Percentiles rank a stretch among this genome's conserved stretches.
These are phyloP conservation scores for Rhinichthys klamathensis DNA, from an alignment of 2,113 vertebrate genomes.

Conservation along the genomic window DNA sequence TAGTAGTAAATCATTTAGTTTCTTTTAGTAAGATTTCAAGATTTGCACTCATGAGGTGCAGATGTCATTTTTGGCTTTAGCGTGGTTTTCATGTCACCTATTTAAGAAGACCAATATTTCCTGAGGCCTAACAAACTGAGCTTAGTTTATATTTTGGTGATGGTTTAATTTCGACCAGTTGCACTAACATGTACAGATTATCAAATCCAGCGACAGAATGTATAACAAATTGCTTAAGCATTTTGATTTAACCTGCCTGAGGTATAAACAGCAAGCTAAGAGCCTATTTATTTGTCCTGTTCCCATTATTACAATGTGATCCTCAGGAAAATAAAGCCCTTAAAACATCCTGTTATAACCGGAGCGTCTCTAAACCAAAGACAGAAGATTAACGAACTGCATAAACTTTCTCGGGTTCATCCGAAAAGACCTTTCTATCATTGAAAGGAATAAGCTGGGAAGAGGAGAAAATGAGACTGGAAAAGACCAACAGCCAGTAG, in stretches of 20 bases:
- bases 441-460: slow-evolving; percentile 43
- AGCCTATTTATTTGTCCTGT: not conserved
- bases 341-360: slow-evolving; percentile 9
- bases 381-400: slow-evolving; percentile 9
- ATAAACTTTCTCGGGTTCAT: slow-evolving; percentile 20
- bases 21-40: not conserved
- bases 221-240: not conserved
- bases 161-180: not conserved
- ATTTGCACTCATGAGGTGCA: slow-evolving; percentile 3
- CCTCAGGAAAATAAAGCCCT: slow-evolving; percentile 14
- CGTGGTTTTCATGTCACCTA: not conserved
- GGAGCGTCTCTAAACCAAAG: not conserved
- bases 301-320: slow-evolving; percentile 19
- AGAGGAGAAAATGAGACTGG: slow-evolving; percentile 46
- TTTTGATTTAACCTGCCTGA: slow-evolving; percentile 14
- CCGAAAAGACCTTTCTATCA: slow-evolving; percentile 26
- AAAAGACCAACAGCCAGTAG: slow-evolving; percentile 54
- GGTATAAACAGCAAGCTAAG: slow-evolving; percentile 4
- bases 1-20: not conserved
- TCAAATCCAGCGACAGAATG: not conserved
- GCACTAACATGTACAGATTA: not conserved
- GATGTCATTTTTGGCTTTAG: slow-evolving; percentile 8
- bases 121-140: not conserved
- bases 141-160: not conserved
- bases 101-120: not conserved